Percentiles rank a stretch among this genome's conserved stretches.
Conservation (phyloP, 2,888 invertebrate species). For the Seira sanloemensis region DNA sequence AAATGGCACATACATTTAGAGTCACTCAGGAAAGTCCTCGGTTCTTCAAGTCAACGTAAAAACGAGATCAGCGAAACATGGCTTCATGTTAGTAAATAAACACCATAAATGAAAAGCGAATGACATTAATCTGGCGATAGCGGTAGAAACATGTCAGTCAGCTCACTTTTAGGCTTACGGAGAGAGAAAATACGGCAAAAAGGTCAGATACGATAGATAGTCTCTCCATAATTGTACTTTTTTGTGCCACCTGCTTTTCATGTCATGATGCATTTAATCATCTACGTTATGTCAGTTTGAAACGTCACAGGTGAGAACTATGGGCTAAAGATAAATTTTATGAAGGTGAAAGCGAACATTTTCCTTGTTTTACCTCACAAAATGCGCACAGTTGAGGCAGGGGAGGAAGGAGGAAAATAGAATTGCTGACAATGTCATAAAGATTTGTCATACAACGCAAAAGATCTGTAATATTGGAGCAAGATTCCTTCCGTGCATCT, state of each 20-base stretch:
- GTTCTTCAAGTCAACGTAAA: too few relatives aligned
- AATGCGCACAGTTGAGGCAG: too few relatives aligned
- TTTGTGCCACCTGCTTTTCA: neutral
- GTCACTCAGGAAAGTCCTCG: too few relatives aligned
- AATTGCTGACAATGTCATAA: too few relatives aligned
- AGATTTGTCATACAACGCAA: too few relatives aligned
- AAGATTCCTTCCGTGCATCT: too few relatives aligned
- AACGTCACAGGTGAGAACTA: neutral
- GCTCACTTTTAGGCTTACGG: neutral
- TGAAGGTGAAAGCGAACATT: neutral
- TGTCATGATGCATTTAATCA: neutral
- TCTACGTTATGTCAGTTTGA: neutral
- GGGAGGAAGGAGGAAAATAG: too few relatives aligned
- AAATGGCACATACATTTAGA: too few relatives aligned
- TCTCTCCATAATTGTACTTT: neutral
- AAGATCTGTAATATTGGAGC: too few relatives aligned
- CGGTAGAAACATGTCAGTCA: slow-evolving; percentile 26
- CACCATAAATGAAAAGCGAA: neutral
- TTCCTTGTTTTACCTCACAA: too few relatives aligned
- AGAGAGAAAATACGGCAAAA: neutral
- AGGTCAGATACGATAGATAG: neutral
- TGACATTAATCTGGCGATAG: neutral
- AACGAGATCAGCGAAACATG: too few relatives aligned
- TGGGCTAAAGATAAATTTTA: neutral
- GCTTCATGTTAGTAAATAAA: neutral